These are phyloP conservation scores for Pyrocephalus nanus DNA, from an alignment of 2,797 vertebrate species.

Conservation along the genomic window DNA sequence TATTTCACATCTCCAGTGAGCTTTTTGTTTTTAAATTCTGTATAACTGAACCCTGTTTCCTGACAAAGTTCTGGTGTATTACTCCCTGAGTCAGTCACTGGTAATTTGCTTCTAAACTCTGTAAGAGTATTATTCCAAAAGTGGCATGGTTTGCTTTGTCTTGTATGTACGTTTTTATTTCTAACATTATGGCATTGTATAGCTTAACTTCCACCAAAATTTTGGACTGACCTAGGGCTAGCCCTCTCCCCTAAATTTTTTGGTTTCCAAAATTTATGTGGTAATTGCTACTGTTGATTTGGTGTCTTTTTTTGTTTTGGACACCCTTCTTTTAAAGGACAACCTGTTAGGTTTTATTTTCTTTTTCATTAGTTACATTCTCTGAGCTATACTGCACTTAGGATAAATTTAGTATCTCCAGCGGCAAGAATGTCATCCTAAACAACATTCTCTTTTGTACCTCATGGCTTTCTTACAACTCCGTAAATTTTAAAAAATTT, in stretches of 20 bases:
- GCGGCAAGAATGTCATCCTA: not conserved
- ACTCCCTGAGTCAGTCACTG: not conserved
- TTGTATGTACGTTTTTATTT: not conserved
- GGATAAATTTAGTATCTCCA: not conserved
- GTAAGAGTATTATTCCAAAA: not conserved
- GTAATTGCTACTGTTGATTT: not conserved
- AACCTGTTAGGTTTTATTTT: not conserved
- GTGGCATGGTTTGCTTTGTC: not conserved
- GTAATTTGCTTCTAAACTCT: not conserved
- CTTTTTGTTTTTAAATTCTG: not conserved
- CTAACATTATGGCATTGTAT: not conserved
- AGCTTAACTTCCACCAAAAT: not conserved
- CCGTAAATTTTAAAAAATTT: not conserved
- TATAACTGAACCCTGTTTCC: not conserved
- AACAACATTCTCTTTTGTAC: not conserved
- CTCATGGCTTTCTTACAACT: not conserved
- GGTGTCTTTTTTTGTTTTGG: not conserved
- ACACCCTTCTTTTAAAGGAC: not conserved
- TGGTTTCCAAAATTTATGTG: not conserved
- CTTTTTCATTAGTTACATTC: not conserved
- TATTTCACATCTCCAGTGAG: not conserved
- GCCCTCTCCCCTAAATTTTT: not conserved
- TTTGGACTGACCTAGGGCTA: not conserved
- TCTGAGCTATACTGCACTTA: not conserved
- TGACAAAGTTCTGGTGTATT: not conserved